Percentiles rank a stretch among this genome's conserved stretches.
Evolutionary conservation across 2,888 invertebrate species (phyloP).

Genomic region (Mongoloraphidia duomilia): DNA sequence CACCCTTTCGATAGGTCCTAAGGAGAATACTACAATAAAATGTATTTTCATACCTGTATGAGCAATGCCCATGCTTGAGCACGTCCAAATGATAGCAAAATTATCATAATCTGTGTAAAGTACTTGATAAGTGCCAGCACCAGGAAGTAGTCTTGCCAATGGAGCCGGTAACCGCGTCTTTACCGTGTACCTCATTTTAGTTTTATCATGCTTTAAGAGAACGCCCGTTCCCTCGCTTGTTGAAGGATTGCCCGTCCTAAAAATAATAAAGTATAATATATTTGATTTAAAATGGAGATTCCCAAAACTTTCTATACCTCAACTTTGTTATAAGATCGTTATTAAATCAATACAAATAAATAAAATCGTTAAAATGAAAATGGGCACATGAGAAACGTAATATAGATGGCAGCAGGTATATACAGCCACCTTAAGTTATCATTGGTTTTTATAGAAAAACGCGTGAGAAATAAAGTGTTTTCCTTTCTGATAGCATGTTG

Average conservation of each 20-base stretch:
- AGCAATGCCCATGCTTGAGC: constrained; percentile 47
- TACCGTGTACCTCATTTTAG: constrained; percentile 41
- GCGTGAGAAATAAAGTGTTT: too few species aligned
- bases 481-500: too few species aligned
- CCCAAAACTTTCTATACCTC: too few species aligned
- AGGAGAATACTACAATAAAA: background rate
- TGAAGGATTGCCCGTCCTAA: constrained; percentile 45
- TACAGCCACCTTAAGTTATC: too few species aligned
- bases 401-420: too few species aligned
- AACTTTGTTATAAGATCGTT: too few species aligned
- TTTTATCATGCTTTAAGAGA: constrained; percentile 29
- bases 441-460: too few species aligned
- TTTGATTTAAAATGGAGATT: too few species aligned
- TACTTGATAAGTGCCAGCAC: constrained; percentile 55
- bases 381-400: too few species aligned
- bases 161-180: constrained; percentile 45
- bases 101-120: constrained; percentile 57
- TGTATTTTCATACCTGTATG: constrained; percentile 36
- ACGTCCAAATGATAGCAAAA: constrained; percentile 61
- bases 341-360: too few species aligned
- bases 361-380: too few species aligned
- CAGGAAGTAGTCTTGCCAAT: constrained; percentile 51
- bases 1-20: background rate
- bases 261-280: constrained; percentile 9
- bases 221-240: constrained; percentile 48